Percentiles rank a stretch among this genome's conserved stretches.
These are phyloP conservation scores for Synodontis membranacea DNA, from an alignment of 2,113 vertebrate species.

Conservation along the genomic window DNA sequence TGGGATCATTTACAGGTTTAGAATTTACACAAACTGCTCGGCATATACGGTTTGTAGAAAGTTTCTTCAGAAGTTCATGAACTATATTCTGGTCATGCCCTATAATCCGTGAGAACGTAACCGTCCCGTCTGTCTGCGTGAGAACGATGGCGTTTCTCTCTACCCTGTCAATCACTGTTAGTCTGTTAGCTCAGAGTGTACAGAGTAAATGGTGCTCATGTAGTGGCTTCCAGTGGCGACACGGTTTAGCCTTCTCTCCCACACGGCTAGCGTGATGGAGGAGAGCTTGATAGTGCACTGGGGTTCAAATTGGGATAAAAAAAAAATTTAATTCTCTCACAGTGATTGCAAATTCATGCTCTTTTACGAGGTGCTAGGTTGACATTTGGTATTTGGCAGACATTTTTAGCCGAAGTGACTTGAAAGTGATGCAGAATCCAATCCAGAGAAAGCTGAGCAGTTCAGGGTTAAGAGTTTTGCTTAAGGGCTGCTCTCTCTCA, in stretches of 20 bases:
- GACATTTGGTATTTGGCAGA: not conserved
- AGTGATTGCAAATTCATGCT: conserved; percentile 5
- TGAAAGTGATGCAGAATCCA: conserved; percentile 26
- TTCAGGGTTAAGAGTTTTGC: conserved; percentile 9
- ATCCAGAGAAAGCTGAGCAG: conserved; percentile 13
- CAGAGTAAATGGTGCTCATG: not conserved
- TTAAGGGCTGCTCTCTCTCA: not conserved
- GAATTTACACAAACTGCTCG: not conserved
- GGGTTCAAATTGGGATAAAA: not conserved
- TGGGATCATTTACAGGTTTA: not conserved
- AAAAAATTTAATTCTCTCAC: not conserved
- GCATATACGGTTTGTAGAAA: not conserved
- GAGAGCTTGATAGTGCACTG: not conserved
- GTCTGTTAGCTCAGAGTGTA: not conserved
- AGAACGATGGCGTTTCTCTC: not conserved
- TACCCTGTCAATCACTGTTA: not conserved
- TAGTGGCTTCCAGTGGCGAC: not conserved
- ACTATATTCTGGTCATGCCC: not conserved
- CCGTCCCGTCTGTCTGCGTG: not conserved
- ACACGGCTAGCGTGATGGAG: not conserved
- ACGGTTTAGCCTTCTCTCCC: not conserved
- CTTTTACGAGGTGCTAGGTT: not conserved
- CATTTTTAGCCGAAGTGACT: not conserved
- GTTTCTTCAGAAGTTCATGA: not conserved
- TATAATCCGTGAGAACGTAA: not conserved